A percentile compares a stretch with the other conserved stretches of the same genome.
These are phyloP conservation scores for Catocala sponsa DNA, from an alignment of 2,888 invertebrate species.

Conservation along the genomic window DNA sequence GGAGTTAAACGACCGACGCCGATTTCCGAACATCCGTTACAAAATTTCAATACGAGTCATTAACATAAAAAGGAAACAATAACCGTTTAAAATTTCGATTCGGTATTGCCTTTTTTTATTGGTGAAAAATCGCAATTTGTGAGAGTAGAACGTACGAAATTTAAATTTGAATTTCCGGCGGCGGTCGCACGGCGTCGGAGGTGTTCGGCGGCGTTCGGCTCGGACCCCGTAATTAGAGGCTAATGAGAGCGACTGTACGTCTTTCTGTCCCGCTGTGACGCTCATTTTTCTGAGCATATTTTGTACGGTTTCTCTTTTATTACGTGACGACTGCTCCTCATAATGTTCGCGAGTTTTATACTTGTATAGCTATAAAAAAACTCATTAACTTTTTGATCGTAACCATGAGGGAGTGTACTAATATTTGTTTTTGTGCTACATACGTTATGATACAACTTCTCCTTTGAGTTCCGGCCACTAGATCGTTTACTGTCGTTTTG, in stretches of 20 bases:
- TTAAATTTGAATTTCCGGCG: slow-evolving; percentile 80
- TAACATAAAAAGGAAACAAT: slow-evolving; percentile 87
- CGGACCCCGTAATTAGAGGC: slow-evolving; percentile 79
- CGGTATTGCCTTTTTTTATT: slow-evolving; percentile 80
- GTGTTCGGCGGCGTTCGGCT: slow-evolving; percentile 36
- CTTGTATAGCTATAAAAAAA: slow-evolving; percentile 59
- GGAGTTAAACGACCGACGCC: slow-evolving; percentile 69
- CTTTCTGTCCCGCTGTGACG: slow-evolving; percentile 63
- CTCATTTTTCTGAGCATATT: slow-evolving; percentile 68
- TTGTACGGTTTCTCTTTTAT: slow-evolving; percentile 70
- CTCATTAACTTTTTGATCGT: slow-evolving; percentile 67
- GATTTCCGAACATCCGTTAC: slow-evolving; percentile 73
- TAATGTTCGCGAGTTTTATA: slow-evolving; percentile 59
- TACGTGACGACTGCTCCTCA: slow-evolving; percentile 70
- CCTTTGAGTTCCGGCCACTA: slow-evolving; percentile 34
- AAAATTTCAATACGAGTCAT: slow-evolving; percentile 82
- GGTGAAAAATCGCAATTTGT: slow-evolving; percentile 81
- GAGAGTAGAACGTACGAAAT: slow-evolving; percentile 76
- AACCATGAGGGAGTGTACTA: slow-evolving; percentile 52
- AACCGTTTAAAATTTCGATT: slow-evolving; percentile 85
- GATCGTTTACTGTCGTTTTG: slow-evolving; percentile 44
- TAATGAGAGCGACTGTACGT: slow-evolving; percentile 77
- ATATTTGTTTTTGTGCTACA: slow-evolving; percentile 55
- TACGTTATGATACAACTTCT: slow-evolving; percentile 44
- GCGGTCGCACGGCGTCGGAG: slow-evolving; percentile 63